Evolutionary conservation across 64 coral and sea anemone species (phyloP).

Genomic region (Stichodactyla helianthus): DNA sequence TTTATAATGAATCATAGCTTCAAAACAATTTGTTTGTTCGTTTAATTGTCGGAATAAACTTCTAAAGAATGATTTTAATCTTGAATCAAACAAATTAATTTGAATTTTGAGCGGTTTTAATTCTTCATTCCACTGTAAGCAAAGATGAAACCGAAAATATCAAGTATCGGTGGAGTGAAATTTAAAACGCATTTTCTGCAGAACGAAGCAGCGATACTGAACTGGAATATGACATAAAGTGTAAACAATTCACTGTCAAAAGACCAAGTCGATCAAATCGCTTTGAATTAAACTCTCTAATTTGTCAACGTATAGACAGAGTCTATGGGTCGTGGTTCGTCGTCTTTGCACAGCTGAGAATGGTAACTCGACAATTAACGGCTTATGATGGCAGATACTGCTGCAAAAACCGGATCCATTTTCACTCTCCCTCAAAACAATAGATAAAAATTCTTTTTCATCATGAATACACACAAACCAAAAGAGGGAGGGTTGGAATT

Average conservation of each 20-base stretch:
- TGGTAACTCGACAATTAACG: background rate
- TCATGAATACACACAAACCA: background rate
- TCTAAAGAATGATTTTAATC: constrained; percentile 12
- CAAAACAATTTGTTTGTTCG: background rate
- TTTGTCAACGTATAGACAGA: constrained; percentile 25
- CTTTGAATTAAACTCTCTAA: constrained; percentile 23
- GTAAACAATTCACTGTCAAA: background rate
- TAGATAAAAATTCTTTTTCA: background rate
- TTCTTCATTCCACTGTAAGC: no score
- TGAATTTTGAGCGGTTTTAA: background rate
- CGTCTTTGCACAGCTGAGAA: constrained; percentile 5
- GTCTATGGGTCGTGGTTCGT: background rate
- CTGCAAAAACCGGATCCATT: background rate
- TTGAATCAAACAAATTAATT: background rate
- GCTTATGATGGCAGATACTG: background rate
- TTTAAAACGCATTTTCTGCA: background rate
- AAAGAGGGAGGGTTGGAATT: no score
- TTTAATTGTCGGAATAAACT: constrained; percentile 15
- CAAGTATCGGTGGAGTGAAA: background rate
- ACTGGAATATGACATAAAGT: background rate
- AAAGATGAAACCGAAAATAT: background rate
- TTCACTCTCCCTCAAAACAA: background rate
- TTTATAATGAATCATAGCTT: background rate
- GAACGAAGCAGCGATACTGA: background rate
- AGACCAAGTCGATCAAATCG: background rate